Conservation (phyloP, 2,888 invertebrate genomes). For the Chalcis sispes region DNA sequence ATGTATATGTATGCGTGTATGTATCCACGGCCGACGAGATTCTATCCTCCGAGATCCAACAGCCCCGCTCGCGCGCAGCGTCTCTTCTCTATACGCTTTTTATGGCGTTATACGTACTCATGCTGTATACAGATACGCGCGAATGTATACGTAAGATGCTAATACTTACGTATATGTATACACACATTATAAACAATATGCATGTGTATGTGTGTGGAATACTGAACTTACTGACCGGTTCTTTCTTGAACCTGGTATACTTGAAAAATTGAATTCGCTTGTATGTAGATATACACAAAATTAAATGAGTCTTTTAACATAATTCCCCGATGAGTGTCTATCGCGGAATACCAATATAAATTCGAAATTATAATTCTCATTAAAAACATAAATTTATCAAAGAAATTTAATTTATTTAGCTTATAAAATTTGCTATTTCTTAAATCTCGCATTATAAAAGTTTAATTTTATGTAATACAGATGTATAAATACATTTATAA, state of each 20-base stretch:
- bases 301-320: slow-evolving; percentile 14
- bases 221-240: slow-evolving; percentile 53
- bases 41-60: slow-evolving; percentile 67
- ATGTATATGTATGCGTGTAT: slow-evolving; percentile 7
- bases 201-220: neutral
- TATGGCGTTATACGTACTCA: slow-evolving; percentile 11
- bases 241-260: slow-evolving; percentile 51
- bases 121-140: too few species aligned
- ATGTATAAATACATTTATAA: too few species aligned
- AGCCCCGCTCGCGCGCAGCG: slow-evolving; percentile 56
- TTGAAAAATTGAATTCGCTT: slow-evolving; percentile 41
- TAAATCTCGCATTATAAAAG: too few species aligned
- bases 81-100: slow-evolving; percentile 25
- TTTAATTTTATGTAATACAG: too few species aligned
- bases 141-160: too few species aligned
- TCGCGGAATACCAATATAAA: too few species aligned
- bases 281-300: slow-evolving; percentile 31
- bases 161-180: neutral
- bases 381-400: too few species aligned
- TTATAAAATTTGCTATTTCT: too few species aligned
- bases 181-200: neutral
- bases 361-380: too few species aligned
- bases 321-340: neutral
- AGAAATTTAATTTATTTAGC: too few species aligned
- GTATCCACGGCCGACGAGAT: slow-evolving; percentile 63